Evolutionary conservation across 2,797 vertebrate species (phyloP), one percentile per base, ranked within the genome.

Genomic region (Tolypeutes matacus): DNA sequence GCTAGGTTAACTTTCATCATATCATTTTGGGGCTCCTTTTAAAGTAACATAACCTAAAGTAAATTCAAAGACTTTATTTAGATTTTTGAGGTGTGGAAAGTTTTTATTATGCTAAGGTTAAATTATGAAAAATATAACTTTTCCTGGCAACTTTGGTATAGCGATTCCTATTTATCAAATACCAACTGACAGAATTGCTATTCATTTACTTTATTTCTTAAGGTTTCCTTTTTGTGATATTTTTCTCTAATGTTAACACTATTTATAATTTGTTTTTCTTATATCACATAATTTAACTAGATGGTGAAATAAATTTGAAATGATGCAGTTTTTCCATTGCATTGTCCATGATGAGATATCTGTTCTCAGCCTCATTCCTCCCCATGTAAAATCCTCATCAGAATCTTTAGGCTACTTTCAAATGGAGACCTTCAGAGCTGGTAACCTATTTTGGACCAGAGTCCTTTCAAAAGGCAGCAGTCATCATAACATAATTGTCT

Each of bases 31-130:
- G 18, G 70, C 6, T 70, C 25, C 31, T 83, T 91, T 92, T 86
- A 94, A 64, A 86, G 58, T 82, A 65, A 91, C 25, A 82, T 60
- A 91, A 95, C 89, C 29, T 18, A 86, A 93, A 75, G 27, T 67
- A 58, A 91, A 88, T 76, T 92, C 29, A 95, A 83, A 91, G 76
- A 95, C 53, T 49, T 2, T 86, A 84, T n/a, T 89, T 95, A 42
- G n/a, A 21, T 75, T 92, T 93, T 65, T 92, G 18, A 95, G 10
- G 3, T 69, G 0, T 67, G 10, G 51, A 86, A 78, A 78, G 5
- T 46, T 72, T 90, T 92, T 81, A 87, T 89, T 94, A 89, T 67
- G 14, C 27, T 89, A 84, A 93, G 86, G 36, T 53, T 87, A 86
- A 93, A 95, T 76, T 94, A 76, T 67, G 60, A 92, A 93, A 93